phyloP scores from a whole-genome alignment of 2,113 vertebrate genomes.

The Oxyura jamaicensis region DNA sequence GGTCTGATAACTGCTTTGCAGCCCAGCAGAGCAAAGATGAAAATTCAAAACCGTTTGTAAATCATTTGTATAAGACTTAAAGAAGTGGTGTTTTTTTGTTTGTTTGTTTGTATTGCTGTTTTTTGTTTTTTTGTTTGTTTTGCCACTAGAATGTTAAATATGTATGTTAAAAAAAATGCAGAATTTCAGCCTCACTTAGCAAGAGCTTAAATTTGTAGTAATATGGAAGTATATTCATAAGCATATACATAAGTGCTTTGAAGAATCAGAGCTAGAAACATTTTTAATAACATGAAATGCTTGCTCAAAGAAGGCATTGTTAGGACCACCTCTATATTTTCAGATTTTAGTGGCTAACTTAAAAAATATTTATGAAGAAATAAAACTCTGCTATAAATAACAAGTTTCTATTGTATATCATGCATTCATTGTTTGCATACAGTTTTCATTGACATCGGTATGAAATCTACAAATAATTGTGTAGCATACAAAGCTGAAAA shows the following conservation, averaged over 20 bases:
- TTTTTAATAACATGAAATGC: neutral
- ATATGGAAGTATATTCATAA: neutral
- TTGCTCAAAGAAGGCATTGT: neutral
- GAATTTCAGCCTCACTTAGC: neutral
- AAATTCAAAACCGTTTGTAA: slow-evolving; percentile 66
- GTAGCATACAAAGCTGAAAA: slow-evolving; percentile 24
- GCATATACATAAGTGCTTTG: neutral
- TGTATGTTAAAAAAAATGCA: neutral
- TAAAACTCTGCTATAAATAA: neutral
- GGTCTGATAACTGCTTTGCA: slow-evolving; percentile 68
- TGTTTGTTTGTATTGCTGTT: neutral
- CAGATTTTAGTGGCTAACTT: neutral
- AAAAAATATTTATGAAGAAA: neutral
- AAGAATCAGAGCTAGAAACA: neutral
- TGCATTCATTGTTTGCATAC: neutral
- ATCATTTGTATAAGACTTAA: slow-evolving; percentile 43
- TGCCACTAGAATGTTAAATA: neutral
- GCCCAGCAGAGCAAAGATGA: slow-evolving; percentile 52
- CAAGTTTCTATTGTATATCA: neutral
- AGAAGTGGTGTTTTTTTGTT: neutral
- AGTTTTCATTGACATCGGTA: neutral
- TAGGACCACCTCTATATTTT: neutral
- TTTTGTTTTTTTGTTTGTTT: neutral
- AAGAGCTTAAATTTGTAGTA: neutral
- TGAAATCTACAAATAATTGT: slow-evolving; percentile 7